Conservation (phyloP, 2,888 invertebrate species). For the Thera britannica region DNA sequence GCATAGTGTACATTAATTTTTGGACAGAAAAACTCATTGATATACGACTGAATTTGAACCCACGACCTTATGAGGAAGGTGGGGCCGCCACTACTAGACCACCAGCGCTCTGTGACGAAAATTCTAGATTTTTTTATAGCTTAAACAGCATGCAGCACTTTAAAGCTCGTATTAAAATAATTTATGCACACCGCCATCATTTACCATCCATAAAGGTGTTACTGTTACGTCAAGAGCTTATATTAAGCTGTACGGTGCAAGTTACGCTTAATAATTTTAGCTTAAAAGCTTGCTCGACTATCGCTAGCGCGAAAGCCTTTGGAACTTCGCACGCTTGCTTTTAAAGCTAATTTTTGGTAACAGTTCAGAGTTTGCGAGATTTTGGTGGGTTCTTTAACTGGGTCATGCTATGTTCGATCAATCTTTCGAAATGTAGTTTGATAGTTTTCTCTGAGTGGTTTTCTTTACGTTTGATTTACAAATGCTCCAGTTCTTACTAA, state of each 20-base stretch:
- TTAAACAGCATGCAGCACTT: slow-evolving; percentile 1
- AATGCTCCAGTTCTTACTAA: background rate
- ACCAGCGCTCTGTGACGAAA: too few species aligned
- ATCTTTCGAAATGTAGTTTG: slow-evolving; percentile 22
- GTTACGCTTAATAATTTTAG: slow-evolving; percentile 80
- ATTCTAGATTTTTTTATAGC: too few species aligned
- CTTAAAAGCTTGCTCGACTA: slow-evolving; percentile 78
- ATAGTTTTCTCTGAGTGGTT: slow-evolving; percentile 10
- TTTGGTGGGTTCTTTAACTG: slow-evolving; percentile 13
- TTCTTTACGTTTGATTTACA: background rate
- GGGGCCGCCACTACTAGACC: too few species aligned
- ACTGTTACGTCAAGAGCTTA: slow-evolving; percentile 60
- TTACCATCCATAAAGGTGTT: slow-evolving; percentile 45
- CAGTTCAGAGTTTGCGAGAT: slow-evolving; percentile 51
- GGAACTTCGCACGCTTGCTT: slow-evolving; percentile 64
- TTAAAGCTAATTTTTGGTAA: slow-evolving; percentile 75
- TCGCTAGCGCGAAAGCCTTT: slow-evolving; percentile 73
- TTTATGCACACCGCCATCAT: slow-evolving; percentile 28
- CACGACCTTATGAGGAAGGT: too few species aligned
- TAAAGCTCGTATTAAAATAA: slow-evolving; percentile 21
- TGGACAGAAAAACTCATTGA: too few species aligned
- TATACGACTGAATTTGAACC: too few species aligned
- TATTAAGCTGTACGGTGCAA: slow-evolving; percentile 65
- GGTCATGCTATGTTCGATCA: slow-evolving; percentile 27
- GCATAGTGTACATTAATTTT: too few species aligned